Evolutionary conservation across 2,113 vertebrate genomes (phyloP).

Genomic region (Ailuropoda melanoleuca): DNA sequence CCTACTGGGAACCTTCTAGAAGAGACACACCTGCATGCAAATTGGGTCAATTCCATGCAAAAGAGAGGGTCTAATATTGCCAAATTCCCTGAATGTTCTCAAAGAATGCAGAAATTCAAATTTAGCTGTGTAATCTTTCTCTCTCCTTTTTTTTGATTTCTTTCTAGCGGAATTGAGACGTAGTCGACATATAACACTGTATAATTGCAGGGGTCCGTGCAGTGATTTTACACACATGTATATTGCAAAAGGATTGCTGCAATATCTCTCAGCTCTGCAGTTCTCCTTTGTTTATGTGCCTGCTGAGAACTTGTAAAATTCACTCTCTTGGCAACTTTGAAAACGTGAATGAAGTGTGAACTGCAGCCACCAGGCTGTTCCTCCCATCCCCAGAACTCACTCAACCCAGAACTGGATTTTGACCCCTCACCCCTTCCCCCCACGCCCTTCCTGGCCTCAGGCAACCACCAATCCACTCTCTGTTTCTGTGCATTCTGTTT

Average conservation of each 20-base stretch:
- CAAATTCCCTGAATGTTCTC: neutral
- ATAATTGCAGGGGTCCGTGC: accelerated
- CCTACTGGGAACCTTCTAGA: accelerated
- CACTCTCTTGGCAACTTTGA: neutral
- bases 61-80: accelerated
- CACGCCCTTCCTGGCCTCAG: neutral
- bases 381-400: neutral
- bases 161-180: neutral
- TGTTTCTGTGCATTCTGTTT: neutral
- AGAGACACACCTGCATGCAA: accelerated
- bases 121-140: neutral
- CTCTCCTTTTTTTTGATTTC: neutral
- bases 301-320: neutral
- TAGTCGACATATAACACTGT: too few species aligned
- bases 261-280: accelerated
- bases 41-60: accelerated
- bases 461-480: neutral
- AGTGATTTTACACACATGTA: accelerated
- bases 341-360: accelerated
- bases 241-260: neutral
- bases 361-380: accelerated
- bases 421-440: neutral
- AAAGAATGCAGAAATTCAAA: neutral
- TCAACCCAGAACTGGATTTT: too few species aligned
- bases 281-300: too few species aligned